Base-by-base conservation (phyloP, 1,140 invertebrate genomes). In the Brachionus plicatilis region DNA sequence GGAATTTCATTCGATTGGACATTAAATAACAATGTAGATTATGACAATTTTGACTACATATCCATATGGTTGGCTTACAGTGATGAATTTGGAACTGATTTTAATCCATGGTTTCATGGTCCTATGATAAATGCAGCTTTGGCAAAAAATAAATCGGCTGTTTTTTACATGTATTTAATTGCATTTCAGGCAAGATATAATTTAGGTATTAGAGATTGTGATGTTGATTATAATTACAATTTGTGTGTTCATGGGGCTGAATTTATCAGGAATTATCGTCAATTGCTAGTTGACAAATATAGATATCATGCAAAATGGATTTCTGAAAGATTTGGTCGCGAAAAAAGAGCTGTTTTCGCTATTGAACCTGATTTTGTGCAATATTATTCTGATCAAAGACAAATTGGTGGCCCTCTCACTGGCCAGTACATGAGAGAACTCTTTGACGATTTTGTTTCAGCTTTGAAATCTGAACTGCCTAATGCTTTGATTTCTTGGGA, bases 401-500 rank as follows among this genome's bases (percentile, higher is more conserved):
- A 79, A 50, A 41, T 41, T 43, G 33, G 33, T 6, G 76, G 45
- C 5, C 12, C 76, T 33, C 33, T 79, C 27, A 14, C 24, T 53
- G 76, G 76, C 24, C n/a, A 27, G n/a, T 47, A 79, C 14, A 79
- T 79, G 76, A 53, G 76, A 27, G 3, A 50, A 24, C 37, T 79
- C 8, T 79, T 79, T 79, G 76, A 79, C 17, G 53, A 60, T 8
- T 56, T 79, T 53, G 76, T 60, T 29, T 29, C 7, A 27, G 37
- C 43, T 37, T 7, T 80, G 24, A 80, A 80, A 41, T 56, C 76
- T 65, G 45, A 80, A 20, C 20, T 80, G 8, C 76, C 76, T 8
- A 80, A 80, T 65, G 76, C 76, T 65, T 60, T 80, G 17, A 80
- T 80, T 37, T 80, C 47, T 2, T 80, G 76, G 76, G 76, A 80